These are phyloP conservation scores for Papilio xuthus DNA, from an alignment of 1,140 invertebrate species.

Conservation along the genomic window DNA sequence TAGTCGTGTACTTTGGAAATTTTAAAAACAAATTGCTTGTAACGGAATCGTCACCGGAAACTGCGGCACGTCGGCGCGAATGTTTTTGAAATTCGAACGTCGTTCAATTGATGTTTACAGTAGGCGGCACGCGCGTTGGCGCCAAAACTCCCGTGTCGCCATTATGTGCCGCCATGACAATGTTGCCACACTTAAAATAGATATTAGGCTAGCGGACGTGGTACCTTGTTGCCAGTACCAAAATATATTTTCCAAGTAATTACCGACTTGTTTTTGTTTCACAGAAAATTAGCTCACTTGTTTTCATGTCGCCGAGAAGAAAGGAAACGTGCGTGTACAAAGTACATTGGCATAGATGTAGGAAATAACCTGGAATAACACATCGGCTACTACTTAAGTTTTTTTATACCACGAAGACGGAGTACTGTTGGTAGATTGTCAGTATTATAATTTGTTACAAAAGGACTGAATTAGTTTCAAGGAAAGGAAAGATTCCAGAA, in stretches of 20 bases:
- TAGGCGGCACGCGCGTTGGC: slow-evolving; percentile 68
- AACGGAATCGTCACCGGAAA: slow-evolving; percentile 69
- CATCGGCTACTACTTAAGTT: too few species aligned
- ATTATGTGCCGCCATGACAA: slow-evolving; percentile 60
- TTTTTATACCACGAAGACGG: too few species aligned
- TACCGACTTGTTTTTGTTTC: slow-evolving; percentile 1
- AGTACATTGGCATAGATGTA: background rate
- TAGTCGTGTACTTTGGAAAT: slow-evolving; percentile 35
- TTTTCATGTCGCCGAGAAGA: slow-evolving; percentile 11
- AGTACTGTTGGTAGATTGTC: too few species aligned
- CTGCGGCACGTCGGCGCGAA: slow-evolving; percentile 65
- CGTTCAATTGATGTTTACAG: slow-evolving; percentile 66
- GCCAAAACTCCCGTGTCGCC: slow-evolving; percentile 65
- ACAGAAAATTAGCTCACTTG: slow-evolving; percentile 3
- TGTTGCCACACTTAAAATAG: slow-evolving; percentile 74
- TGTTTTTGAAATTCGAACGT: slow-evolving; percentile 78
- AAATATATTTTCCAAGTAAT: slow-evolving; percentile 36
- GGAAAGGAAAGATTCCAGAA: background rate
- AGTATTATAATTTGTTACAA: too few species aligned
- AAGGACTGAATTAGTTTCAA: too few species aligned
- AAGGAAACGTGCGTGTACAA: background rate
- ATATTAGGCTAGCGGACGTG: slow-evolving; percentile 50
- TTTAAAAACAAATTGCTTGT: slow-evolving; percentile 46
- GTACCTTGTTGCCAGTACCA: slow-evolving; percentile 40
- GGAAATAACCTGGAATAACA: background rate